Conservation (phyloP, 2,113 vertebrate genomes). For the Zingel zingel region DNA sequence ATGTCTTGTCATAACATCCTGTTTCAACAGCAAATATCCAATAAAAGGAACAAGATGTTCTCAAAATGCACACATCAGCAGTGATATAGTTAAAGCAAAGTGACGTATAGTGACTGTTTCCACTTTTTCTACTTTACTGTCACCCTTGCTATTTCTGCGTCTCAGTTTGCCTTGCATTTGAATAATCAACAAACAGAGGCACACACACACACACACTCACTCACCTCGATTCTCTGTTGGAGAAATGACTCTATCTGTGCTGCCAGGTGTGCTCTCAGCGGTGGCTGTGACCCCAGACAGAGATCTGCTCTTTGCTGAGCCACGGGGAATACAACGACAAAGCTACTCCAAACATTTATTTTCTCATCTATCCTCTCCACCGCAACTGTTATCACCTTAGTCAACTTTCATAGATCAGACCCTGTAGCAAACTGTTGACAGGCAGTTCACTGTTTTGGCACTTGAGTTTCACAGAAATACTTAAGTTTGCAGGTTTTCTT, state of each 20-base stretch:
- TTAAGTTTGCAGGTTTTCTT: not conserved
- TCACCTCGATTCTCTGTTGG: slow-evolving; percentile 38
- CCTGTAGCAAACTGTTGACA: slow-evolving; percentile 24
- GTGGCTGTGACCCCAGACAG: slow-evolving; percentile 72
- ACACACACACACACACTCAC: slow-evolving; percentile 4
- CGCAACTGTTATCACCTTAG: slow-evolving; percentile 46
- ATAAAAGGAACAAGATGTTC: slow-evolving; percentile 1
- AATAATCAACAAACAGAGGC: slow-evolving; percentile 32
- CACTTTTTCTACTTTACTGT: slow-evolving; percentile 37
- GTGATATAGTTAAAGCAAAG: not conserved
- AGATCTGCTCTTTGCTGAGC: slow-evolving; percentile 63
- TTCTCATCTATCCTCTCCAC: slow-evolving; percentile 62
- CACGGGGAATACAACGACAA: slow-evolving; percentile 61
- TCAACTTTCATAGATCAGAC: slow-evolving; percentile 48
- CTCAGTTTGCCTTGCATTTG: slow-evolving; percentile 11
- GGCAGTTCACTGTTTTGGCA: slow-evolving; percentile 29
- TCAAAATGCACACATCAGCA: slow-evolving; percentile 4
- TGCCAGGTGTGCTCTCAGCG: slow-evolving; percentile 78
- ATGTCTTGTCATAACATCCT: not conserved
- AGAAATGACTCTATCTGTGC: slow-evolving; percentile 66
- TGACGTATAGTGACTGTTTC: slow-evolving; percentile 5
- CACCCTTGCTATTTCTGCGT: slow-evolving; percentile 17
- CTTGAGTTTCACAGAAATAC: not conserved
- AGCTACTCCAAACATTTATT: slow-evolving; percentile 70
- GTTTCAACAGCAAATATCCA: not conserved